These are phyloP conservation scores for Tauraco erythrolophus DNA, from an alignment of 2,113 vertebrate genomes.

Conservation along the genomic window DNA sequence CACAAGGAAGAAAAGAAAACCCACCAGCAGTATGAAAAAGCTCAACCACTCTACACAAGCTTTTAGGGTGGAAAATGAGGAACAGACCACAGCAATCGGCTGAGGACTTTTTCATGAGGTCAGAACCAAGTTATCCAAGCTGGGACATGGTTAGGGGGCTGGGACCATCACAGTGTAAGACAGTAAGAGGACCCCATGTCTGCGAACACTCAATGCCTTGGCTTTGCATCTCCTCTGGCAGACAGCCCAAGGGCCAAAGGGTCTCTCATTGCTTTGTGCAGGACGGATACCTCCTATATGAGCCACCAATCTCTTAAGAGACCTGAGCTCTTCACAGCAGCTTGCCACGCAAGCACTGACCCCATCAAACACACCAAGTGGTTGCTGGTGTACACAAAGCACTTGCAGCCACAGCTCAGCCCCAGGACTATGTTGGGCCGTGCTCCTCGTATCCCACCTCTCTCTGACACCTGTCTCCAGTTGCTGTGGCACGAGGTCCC, in stretches of 20 bases:
- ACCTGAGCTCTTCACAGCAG: background rate
- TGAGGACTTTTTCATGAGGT: background rate
- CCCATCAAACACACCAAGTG: background rate
- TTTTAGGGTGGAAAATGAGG: background rate
- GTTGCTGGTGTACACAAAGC: background rate
- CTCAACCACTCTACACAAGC: background rate
- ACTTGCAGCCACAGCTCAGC: background rate
- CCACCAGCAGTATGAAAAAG: background rate
- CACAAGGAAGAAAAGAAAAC: background rate
- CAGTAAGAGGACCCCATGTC: background rate
- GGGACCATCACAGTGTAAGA: background rate
- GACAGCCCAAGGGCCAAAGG: background rate
- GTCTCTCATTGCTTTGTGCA: background rate
- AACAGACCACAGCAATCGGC: background rate
- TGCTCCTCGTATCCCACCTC: background rate
- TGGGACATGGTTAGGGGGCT: background rate
- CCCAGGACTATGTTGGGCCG: background rate
- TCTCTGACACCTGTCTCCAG: background rate
- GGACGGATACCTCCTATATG: background rate
- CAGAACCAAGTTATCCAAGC: background rate
- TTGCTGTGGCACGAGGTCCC: background rate
- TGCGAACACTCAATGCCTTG: rapidly evolving
- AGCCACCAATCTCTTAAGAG: background rate
- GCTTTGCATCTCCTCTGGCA: background rate
- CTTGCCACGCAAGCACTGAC: background rate